phyloP scores from a whole-genome alignment of 2,113 vertebrate species.

The Myotis lucifugus region DNA sequence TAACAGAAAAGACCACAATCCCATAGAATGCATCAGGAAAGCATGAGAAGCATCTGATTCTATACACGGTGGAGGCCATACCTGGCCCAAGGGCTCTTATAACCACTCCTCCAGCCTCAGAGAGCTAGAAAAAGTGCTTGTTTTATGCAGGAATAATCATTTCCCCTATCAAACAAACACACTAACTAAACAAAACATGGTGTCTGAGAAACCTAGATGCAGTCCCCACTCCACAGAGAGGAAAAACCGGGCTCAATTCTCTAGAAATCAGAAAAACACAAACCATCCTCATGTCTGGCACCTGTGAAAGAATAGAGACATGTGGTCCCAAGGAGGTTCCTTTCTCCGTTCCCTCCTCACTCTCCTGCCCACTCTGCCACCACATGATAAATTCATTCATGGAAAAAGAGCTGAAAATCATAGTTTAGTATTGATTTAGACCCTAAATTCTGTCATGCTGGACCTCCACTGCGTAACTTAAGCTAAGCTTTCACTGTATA shows the following conservation, averaged over 20 bases:
- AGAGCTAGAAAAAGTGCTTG: neutral
- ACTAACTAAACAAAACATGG: neutral
- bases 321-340: neutral
- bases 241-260: neutral
- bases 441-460: neutral
- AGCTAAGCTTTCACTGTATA: slow-evolving; percentile 14
- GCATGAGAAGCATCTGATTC: neutral
- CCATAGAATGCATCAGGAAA: neutral
- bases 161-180: neutral
- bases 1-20: neutral
- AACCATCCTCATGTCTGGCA: neutral
- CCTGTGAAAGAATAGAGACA: neutral
- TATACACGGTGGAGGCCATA: neutral
- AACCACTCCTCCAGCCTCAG: neutral
- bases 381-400: neutral
- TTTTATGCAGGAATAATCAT: neutral
- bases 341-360: neutral
- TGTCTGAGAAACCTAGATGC: neutral
- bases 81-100: neutral
- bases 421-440: neutral
- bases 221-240: neutral
- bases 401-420: neutral
- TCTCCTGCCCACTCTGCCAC: neutral
- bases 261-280: neutral
- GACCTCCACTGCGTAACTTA: neutral